Evolutionary conservation across 2,888 invertebrate genomes (phyloP).

Genomic region (Acleris emargana): DNA sequence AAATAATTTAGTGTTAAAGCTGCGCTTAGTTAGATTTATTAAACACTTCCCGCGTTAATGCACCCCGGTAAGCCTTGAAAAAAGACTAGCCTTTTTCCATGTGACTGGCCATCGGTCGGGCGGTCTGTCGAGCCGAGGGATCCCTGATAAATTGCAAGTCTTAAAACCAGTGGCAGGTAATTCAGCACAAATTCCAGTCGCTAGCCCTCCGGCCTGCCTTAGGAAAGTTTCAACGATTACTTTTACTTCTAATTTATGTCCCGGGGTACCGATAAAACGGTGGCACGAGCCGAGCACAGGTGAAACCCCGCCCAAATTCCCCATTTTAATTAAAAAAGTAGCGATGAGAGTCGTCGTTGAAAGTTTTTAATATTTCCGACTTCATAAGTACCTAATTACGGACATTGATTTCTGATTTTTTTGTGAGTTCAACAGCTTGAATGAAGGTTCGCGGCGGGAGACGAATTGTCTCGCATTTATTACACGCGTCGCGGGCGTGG

Average conservation of each 20-base stretch:
- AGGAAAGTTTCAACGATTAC: slow-evolving; percentile 80
- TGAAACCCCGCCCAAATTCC: slow-evolving; percentile 62
- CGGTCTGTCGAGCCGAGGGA: slow-evolving; percentile 64
- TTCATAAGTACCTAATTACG: slow-evolving; percentile 24
- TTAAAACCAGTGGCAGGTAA: slow-evolving; percentile 86
- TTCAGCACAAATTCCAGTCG: slow-evolving; percentile 77
- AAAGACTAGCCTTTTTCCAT: slow-evolving; percentile 60
- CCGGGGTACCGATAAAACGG: slow-evolving; percentile 70
- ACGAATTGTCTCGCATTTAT: slow-evolving; percentile 65
- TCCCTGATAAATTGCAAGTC: slow-evolving; percentile 85
- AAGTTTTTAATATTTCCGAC: slow-evolving; percentile 23
- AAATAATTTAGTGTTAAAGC: slow-evolving; percentile 35
- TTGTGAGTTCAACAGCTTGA: slow-evolving; percentile 26
- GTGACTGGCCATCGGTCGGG: slow-evolving; percentile 49
- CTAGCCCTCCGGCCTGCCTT: slow-evolving; percentile 65
- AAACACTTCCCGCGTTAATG: slow-evolving; percentile 37
- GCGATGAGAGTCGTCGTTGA: slow-evolving; percentile 40
- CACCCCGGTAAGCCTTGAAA: slow-evolving; percentile 36
- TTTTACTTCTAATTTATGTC: slow-evolving; percentile 79
- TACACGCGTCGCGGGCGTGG: slow-evolving; percentile 52
- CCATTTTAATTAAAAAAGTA: slow-evolving; percentile 46
- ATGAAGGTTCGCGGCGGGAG: slow-evolving; percentile 50
- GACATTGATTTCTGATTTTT: slow-evolving; percentile 20
- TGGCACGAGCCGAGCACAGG: slow-evolving; percentile 69
- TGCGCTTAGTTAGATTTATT: slow-evolving; percentile 35